Evolutionary conservation across 2,113 vertebrate species (phyloP).

Genomic region (Pelodiscus sinensis): DNA sequence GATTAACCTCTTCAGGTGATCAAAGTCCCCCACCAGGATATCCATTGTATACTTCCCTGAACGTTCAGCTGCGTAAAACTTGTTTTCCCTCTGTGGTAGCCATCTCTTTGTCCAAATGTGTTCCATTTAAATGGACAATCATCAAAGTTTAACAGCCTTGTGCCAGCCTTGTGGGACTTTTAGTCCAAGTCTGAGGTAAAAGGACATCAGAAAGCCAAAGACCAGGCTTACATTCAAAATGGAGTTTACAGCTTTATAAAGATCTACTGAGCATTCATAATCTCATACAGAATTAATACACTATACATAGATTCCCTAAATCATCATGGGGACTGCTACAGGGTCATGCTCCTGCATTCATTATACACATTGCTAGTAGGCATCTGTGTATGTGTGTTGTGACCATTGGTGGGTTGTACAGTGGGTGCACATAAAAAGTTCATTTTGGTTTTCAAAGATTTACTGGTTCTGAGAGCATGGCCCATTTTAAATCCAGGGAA

Average conservation of each 20-base stretch:
- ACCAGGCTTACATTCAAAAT: neutral
- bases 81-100: too few relatives aligned
- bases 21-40: too few relatives aligned
- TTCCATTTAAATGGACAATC: neutral
- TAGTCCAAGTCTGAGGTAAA: neutral
- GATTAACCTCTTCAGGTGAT: too few relatives aligned
- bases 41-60: too few relatives aligned
- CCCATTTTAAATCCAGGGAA: neutral
- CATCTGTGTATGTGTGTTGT: neutral
- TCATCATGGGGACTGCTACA: neutral
- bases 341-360: neutral
- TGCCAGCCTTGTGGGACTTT: neutral
- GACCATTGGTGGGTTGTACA: neutral
- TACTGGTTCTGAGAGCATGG: neutral
- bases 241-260: neutral
- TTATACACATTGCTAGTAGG: neutral
- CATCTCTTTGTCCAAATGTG: neutral
- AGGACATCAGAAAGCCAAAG: neutral
- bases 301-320: neutral
- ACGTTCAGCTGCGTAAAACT: too few relatives aligned
- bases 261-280: neutral
- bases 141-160: neutral
- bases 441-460: neutral
- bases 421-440: neutral
- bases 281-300: neutral